Conservation (phyloP, 2,113 vertebrate genomes). For the Hoplias malabaricus region DNA sequence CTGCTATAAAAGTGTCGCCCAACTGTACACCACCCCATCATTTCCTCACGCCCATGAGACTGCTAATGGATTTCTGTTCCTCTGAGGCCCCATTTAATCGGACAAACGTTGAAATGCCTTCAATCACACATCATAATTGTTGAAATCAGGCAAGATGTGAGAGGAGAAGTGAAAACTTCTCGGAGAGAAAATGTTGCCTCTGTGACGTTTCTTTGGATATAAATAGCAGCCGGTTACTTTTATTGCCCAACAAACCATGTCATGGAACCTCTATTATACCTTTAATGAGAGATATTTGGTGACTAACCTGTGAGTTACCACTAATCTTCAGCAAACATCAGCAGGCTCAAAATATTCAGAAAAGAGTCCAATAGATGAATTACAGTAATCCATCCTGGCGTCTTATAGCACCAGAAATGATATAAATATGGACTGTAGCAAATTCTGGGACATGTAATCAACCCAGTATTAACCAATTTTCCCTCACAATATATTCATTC, state of each 20-base stretch:
- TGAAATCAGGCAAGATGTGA: conserved; percentile 11
- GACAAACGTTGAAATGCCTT: neutral
- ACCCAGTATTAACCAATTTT: neutral
- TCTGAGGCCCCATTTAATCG: neutral
- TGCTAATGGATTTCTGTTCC: neutral
- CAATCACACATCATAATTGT: neutral
- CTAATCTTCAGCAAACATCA: neutral
- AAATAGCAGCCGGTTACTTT: conserved; percentile 1
- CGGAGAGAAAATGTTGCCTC: conserved; percentile 3
- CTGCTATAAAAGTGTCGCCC: neutral
- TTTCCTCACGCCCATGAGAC: neutral
- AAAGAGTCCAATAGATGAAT: neutral
- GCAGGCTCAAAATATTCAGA: neutral
- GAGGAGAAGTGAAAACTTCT: neutral
- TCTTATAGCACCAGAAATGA: neutral
- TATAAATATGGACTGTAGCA: neutral
- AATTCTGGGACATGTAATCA: neutral
- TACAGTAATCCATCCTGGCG: neutral
- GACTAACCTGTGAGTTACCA: neutral
- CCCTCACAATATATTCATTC: too few relatives aligned
- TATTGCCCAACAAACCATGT: conserved; percentile 11
- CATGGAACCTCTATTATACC: neutral
- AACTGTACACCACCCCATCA: neutral
- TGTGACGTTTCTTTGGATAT: conserved; percentile 19
- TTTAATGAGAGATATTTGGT: conserved; percentile 6